Evolutionary conservation across 2,797 vertebrate genomes (phyloP).

Genomic region (Xenentodon cancila): DNA sequence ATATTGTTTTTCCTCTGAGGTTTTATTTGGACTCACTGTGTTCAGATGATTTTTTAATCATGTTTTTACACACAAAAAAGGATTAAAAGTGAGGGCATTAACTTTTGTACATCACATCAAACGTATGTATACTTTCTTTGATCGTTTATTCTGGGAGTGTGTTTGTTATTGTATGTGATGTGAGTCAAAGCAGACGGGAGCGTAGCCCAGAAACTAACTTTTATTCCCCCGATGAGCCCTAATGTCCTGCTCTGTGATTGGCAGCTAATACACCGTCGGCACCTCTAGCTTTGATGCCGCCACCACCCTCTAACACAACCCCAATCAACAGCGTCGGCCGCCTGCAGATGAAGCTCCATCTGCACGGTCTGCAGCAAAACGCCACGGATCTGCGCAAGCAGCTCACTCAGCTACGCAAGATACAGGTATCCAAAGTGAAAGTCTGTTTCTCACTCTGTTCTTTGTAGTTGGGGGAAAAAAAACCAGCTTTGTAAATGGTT

Average conservation of each 20-base stretch:
- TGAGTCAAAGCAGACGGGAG: conserved; percentile 32
- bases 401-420: conserved; percentile 90
- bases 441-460: background rate
- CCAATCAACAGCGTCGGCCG: conserved; percentile 86
- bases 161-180: conserved; percentile 29
- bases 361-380: conserved; percentile 94
- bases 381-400: conserved; percentile 94
- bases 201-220: conserved; percentile 44
- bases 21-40: too few species aligned
- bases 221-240: conserved; percentile 41
- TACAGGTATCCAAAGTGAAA: conserved; percentile 83
- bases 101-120: too few species aligned
- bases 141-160: conserved; percentile 23
- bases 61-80: too few species aligned
- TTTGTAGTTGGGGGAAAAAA: background rate
- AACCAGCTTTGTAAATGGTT: background rate
- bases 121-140: conserved; percentile 34
- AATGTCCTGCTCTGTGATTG: conserved; percentile 72
- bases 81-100: too few species aligned
- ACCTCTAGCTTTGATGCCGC: conserved; percentile 88
- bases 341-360: conserved; percentile 94
- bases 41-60: too few species aligned
- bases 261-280: conserved; percentile 87
- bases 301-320: conserved; percentile 82
- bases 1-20: too few species aligned